These are phyloP conservation scores for Caenorhabditis sp. DNA, from an alignment of 2,888 invertebrate genomes.

Conservation along the genomic window DNA sequence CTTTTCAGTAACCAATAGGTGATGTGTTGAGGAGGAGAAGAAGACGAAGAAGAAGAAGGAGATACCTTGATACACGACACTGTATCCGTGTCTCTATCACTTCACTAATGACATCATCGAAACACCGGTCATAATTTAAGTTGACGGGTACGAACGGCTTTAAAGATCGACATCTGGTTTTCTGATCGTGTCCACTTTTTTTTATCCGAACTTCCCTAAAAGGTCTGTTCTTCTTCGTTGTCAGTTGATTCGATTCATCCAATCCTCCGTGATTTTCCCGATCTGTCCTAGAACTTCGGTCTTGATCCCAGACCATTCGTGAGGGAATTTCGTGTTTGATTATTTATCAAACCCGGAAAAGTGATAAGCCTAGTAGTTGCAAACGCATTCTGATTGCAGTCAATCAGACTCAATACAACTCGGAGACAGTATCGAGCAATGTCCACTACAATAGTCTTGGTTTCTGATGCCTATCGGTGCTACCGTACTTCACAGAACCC, in stretches of 20 bases:
- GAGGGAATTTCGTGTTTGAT: neutral
- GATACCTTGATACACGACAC: neutral
- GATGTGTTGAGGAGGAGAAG: neutral
- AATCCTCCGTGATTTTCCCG: neutral
- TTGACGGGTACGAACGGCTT: constrained; percentile 7
- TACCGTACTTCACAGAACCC: constrained; percentile 11
- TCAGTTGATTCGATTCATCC: neutral
- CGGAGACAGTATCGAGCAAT: neutral
- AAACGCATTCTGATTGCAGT: constrained; percentile 14
- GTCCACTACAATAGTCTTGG: constrained; percentile 18
- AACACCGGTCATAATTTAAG: constrained; percentile 4
- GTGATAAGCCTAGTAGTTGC: constrained; percentile 35
- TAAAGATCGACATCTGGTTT: constrained; percentile 14
- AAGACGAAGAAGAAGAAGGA: too few relatives aligned
- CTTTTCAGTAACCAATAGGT: neutral
- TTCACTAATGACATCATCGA: neutral
- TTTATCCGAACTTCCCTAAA: neutral
- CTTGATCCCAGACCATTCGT: constrained; percentile 4
- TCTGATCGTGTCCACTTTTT: constrained; percentile 7
- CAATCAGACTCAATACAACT: constrained; percentile 46
- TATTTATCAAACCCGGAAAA: constrained; percentile 56
- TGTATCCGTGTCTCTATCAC: neutral
- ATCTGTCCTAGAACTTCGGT: constrained; percentile 4
- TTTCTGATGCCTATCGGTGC: neutral
- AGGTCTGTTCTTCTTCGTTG: neutral